These are phyloP conservation scores for Myzus persicae DNA, from an alignment of 1,140 invertebrate genomes.

Conservation along the genomic window DNA sequence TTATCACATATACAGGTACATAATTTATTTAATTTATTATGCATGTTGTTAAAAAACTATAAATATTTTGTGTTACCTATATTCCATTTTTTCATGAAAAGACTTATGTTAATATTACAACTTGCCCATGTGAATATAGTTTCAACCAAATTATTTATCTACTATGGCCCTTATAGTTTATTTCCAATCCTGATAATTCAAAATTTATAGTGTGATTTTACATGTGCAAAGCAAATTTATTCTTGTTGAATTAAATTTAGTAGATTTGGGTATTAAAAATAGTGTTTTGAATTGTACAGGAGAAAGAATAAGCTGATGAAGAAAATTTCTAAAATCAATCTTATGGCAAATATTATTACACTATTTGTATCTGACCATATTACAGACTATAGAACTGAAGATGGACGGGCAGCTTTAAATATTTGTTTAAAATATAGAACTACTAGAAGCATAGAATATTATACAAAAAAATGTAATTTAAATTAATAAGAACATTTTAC, in stretches of 20 bases:
- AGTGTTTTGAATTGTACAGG: not conserved
- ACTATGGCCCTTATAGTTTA: not conserved
- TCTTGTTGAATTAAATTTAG: not conserved
- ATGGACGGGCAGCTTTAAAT: constrained; percentile 8
- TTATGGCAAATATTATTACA: constrained; percentile 41
- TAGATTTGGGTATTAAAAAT: not conserved
- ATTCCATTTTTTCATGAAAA: not conserved
- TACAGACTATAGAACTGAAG: constrained; percentile 26
- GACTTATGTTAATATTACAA: not conserved
- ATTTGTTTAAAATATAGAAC: constrained; percentile 43
- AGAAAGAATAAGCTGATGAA: constrained; percentile 37
- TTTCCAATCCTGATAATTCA: not conserved
- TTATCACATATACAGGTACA: not conserved
- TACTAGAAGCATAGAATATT: constrained; percentile 34
- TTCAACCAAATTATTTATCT: not conserved
- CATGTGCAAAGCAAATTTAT: not conserved
- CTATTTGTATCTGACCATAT: not conserved
- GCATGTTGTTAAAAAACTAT: not conserved
- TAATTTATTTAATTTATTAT: not conserved
- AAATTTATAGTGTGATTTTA: not conserved
- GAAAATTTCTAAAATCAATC: constrained; percentile 49
- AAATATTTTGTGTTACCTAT: not conserved
- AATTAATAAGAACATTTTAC: not conserved
- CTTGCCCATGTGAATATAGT: not conserved
- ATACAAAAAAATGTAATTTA: constrained; percentile 7